phyloP scores from a whole-genome alignment of 1,140 invertebrate species.

The Brachionus paranguensis region DNA sequence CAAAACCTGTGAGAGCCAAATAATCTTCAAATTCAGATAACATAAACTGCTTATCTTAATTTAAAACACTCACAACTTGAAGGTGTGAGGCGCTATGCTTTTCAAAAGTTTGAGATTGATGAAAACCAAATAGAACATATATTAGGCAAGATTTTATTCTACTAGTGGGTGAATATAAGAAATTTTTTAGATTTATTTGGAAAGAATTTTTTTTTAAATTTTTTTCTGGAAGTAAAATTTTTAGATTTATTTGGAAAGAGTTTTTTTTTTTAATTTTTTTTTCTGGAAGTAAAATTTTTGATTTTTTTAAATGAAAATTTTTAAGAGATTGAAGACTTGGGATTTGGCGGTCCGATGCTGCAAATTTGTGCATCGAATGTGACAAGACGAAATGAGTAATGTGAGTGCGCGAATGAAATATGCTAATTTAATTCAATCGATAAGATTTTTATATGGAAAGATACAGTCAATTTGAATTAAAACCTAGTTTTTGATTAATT shows the following conservation, averaged over 20 bases:
- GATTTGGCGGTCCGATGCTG: neutral
- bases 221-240: too few species aligned
- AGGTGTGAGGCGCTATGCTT: neutral
- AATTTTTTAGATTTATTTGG: too few species aligned
- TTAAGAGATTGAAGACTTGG: too few species aligned
- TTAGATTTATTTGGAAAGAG: too few species aligned
- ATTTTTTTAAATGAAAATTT: neutral
- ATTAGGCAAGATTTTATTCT: neutral
- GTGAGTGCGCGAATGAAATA: neutral
- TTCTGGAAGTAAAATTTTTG: too few species aligned
- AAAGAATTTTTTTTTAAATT: too few species aligned
- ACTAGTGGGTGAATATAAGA: too few species aligned
- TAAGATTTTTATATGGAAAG: neutral
- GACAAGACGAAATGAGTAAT: neutral
- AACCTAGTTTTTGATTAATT: neutral
- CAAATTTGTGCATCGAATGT: neutral
- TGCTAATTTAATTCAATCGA: slow-evolving; percentile 34
- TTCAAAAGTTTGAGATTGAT: neutral
- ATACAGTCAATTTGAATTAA: neutral
- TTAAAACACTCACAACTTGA: neutral
- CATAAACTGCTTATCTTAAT: neutral
- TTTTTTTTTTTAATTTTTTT: too few species aligned
- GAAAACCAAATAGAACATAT: neutral
- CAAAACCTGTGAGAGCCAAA: neutral
- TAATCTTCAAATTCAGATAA: neutral